These are phyloP conservation scores for Aethes cnicana DNA, from an alignment of 2,888 invertebrate genomes.

Conservation along the genomic window DNA sequence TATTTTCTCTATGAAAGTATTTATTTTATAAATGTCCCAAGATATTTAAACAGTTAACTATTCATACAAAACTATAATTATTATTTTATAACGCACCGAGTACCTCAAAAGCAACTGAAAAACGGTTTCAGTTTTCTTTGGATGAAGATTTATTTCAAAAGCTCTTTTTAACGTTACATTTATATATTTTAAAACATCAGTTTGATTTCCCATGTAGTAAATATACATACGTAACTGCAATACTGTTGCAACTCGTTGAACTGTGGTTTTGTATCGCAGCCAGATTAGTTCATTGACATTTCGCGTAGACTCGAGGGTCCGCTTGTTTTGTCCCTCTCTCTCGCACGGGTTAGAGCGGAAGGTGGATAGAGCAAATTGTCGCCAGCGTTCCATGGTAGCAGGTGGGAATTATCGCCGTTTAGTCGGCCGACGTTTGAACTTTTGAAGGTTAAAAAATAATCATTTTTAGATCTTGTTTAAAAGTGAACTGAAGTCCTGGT, in stretches of 20 bases:
- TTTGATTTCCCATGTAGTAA: no score
- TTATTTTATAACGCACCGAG: no score
- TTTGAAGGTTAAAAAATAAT: constrained; percentile 74
- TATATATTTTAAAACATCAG: no score
- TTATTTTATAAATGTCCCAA: no score
- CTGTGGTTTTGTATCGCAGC: constrained; percentile 52
- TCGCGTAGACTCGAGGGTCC: constrained; percentile 56
- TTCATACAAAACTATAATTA: no score
- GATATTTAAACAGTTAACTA: no score
- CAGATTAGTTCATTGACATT: constrained; percentile 79
- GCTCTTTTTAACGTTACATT: no score
- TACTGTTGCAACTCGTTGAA: constrained; percentile 14
- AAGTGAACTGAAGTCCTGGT: constrained; percentile 3
- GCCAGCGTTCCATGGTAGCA: constrained; percentile 66
- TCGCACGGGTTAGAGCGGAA: constrained; percentile 46
- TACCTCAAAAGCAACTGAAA: no score
- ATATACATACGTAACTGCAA: not conserved
- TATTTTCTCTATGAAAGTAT: no score
- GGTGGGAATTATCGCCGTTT: constrained; percentile 72
- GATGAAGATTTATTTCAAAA: no score
- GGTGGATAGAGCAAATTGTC: constrained; percentile 59
- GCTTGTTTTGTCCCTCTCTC: constrained; percentile 41
- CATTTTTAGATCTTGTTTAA: constrained; percentile 21
- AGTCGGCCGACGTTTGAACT: constrained; percentile 68
- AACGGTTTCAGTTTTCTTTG: no score